phyloP scores from a whole-genome alignment of 2,888 invertebrate species.

The Leucoptera coffeella region DNA sequence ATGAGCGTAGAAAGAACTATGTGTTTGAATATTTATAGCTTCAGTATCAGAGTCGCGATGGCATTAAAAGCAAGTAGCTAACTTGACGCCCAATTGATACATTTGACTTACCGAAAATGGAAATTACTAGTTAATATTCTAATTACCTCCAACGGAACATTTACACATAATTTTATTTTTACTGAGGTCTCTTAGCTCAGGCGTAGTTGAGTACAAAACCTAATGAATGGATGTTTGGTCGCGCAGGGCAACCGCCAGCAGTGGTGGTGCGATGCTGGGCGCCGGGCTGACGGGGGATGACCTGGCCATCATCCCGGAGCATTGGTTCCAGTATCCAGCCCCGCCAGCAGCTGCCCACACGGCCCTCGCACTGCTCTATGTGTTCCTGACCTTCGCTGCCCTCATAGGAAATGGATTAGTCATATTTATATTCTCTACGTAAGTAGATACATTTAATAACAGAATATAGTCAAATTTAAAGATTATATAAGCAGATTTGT shows the following conservation, averaged over 20 bases:
- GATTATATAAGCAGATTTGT: no score
- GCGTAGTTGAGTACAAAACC: not conserved
- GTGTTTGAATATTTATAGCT: no score
- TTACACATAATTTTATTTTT: no score
- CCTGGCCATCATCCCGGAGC: constrained; percentile 68
- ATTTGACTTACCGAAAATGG: no score
- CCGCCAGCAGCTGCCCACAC: constrained; percentile 79
- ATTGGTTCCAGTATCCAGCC: constrained; percentile 75
- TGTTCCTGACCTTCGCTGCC: constrained; percentile 66
- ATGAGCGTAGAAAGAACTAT: no score
- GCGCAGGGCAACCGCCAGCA: constrained; percentile 15
- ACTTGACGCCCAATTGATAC: no score
- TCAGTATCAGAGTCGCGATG: no score
- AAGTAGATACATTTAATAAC: no score
- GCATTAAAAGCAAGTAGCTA: no score
- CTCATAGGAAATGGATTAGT: constrained; percentile 79
- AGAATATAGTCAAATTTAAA: no score
- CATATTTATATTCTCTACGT: constrained; percentile 78
- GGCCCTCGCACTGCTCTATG: constrained; percentile 69
- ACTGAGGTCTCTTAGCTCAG: no score
- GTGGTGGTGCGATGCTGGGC: constrained; percentile 50
- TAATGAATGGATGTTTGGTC: not conserved
- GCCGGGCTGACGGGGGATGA: constrained; percentile 76
- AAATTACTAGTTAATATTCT: no score
- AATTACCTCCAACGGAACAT: not conserved